These are phyloP conservation scores for Phasianus colchicus DNA, from an alignment of 2,113 vertebrate species.

Conservation along the genomic window DNA sequence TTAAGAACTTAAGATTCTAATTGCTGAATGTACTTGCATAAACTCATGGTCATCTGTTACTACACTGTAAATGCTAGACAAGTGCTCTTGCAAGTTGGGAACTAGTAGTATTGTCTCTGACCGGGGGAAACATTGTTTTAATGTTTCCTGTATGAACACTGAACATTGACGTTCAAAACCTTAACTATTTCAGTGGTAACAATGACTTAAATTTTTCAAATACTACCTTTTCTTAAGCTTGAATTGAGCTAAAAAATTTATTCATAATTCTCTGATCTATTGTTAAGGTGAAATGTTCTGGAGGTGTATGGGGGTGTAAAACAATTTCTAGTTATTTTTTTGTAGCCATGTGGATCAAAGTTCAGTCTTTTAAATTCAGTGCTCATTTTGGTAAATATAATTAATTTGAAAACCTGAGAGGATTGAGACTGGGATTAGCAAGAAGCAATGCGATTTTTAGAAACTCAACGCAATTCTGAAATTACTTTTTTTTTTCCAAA, in stretches of 20 bases:
- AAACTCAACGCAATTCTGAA: not conserved
- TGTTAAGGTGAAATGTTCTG: not conserved
- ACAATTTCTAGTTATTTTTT: not conserved
- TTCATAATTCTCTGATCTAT: not conserved
- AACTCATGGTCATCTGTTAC: not conserved
- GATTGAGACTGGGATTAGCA: not conserved
- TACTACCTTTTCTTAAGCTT: not conserved
- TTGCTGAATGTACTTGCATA: not conserved
- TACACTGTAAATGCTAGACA: rapidly evolving
- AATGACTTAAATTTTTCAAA: not conserved
- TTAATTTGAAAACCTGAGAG: not conserved
- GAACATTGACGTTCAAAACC: not conserved
- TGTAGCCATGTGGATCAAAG: not conserved
- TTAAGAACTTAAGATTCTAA: not conserved
- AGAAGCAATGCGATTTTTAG: not conserved
- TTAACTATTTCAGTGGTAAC: not conserved
- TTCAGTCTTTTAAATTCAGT: not conserved
- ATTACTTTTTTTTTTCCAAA: not conserved
- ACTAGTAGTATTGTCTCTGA: not conserved
- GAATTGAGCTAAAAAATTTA: not conserved
- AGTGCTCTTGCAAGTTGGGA: not conserved
- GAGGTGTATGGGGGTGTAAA: not conserved
- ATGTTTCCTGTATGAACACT: not conserved
- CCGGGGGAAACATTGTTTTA: not conserved
- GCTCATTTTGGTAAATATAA: not conserved